Evolutionary conservation across 2,797 vertebrate species (phyloP), one percentile per base, ranked within the genome.

Genomic region (Muraenolepis orangiensis): DNA sequence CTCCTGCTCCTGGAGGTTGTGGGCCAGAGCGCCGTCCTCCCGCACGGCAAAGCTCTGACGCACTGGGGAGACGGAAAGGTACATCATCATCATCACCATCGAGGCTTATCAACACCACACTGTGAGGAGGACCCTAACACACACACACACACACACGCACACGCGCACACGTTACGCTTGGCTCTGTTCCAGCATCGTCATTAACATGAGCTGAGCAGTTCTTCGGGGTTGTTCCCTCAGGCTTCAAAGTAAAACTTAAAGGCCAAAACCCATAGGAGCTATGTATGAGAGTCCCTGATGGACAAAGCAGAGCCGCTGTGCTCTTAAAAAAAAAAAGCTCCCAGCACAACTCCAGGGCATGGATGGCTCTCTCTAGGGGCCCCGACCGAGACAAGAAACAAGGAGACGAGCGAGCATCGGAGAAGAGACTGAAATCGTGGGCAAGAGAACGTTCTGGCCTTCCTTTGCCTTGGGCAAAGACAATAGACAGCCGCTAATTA

Each of bases 1-100:
- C 87, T 96, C 93, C 82, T 93, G 92, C 72, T 95, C 91, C 85
- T 95, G 93, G 32, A 95, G 87, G 81, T 81, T 93, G 84, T 88
- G 88, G 79, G 94, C 95, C 77, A 94, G 74, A 0, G 74, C 93
- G 38, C 90, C 89, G 70, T 92, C 93, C 86, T 95, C 94, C 83
- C 94, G 86, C 46, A 95, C 57, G 8, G 92, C 85, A 80, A 95
- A 94, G 79, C 89, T 90, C 82, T 93, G 91, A 73, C 91, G 90
- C 80, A 93, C 88, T 94, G 86, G 46, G 23, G 85, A n/a, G n/a
- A 90, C 34, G 81, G 85, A 66, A n/a, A 57, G 51, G 51, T 23
- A n/a, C 16, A 57, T 23, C 20, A 46, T 6, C 10, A 46, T 2
- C 16, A 11, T 5, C n/a, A n/a, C n/a, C n/a, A n/a, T n/a, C n/a